Base-by-base conservation (phyloP, 2,888 invertebrate species). In the Caenorhabditis panamensis region DNA sequence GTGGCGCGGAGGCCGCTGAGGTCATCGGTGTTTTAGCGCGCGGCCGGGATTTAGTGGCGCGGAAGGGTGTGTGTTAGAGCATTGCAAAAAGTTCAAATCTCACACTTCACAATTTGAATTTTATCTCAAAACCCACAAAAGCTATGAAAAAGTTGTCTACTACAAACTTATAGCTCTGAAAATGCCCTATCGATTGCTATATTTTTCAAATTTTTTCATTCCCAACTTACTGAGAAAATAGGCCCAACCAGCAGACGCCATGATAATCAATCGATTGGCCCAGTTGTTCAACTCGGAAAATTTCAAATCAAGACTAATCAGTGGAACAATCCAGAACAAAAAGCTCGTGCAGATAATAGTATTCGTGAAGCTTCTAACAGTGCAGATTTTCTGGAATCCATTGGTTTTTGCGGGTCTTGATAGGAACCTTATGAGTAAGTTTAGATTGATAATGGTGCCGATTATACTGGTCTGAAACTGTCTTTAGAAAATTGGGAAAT, bases 341-440 rank as follows among this genome's bases (percentile, higher is more conserved):
- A 71, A 78, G 1, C 63, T 20, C 1, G 16, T 3, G 20, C 69
- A 71, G 18, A 71, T 59, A 5, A 78, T 49, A 1, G 71, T 59
- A 56, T 78, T 78, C 6, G 77, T 69, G 2, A 77, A 4, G 1
- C 64, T 78, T 41, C 71, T 78, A 0, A 58, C 58, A 0, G 64
- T 37, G 22, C 77, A 78, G 0, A 78, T 58, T 24, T 71, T 78
- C 18, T 69, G 69, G 59, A 69, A 78, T 3, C 77, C 63, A 13
- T 71, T 78, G 6, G 58, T 37, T 44, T 53, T 51, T 4, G 47
- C 69, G n/a, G 41, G 41, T 51, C 36, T 22, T 0, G 36, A 22
- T 0, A 44, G 22, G 20, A 78, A 69, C 44, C 66, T 78, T 1
- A 64, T 20, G 1, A 78, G 53, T 1, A 78, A 53, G 20, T 36